These are phyloP conservation scores for Aplodontia rufa DNA, from an alignment of 2,113 vertebrate species.

Conservation along the genomic window DNA sequence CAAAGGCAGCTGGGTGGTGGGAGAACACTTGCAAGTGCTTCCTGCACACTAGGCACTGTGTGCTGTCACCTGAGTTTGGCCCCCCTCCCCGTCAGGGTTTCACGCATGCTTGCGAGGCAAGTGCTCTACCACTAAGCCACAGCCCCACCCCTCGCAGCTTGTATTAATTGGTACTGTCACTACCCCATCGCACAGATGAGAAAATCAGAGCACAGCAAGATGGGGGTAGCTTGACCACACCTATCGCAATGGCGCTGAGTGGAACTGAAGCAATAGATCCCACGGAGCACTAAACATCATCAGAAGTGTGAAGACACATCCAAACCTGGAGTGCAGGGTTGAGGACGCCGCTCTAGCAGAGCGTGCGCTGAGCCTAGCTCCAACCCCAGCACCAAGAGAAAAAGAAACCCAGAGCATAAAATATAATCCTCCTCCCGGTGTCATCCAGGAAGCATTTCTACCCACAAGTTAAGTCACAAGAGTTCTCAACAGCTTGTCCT, in stretches of 20 bases:
- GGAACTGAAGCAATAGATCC: background rate
- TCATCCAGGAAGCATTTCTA: background rate
- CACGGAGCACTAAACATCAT: background rate
- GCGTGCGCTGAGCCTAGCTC: too few relatives aligned
- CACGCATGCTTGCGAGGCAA: background rate
- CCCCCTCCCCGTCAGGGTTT: too few relatives aligned
- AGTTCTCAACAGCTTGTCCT: background rate
- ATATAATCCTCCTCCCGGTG: background rate
- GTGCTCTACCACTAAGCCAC: background rate
- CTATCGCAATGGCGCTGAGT: background rate
- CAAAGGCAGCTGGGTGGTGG: background rate
- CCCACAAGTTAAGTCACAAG: background rate
- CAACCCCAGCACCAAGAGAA: background rate
- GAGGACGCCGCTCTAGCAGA: too few relatives aligned
- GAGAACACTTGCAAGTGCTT: too few relatives aligned
- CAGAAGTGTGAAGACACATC: background rate
- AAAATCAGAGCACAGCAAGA: too few relatives aligned
- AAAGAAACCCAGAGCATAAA: background rate
- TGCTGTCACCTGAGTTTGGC: too few relatives aligned
- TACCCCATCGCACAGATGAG: too few relatives aligned
- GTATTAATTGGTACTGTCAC: background rate
- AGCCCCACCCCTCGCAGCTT: too few relatives aligned
- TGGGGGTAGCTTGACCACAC: background rate
- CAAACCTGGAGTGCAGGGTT: too few relatives aligned
- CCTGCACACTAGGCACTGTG: background rate